Percentiles rank a stretch among this genome's conserved stretches.
phyloP scores from a whole-genome alignment of 2,797 vertebrate species.

The Cryptoblepharus egeriae region DNA sequence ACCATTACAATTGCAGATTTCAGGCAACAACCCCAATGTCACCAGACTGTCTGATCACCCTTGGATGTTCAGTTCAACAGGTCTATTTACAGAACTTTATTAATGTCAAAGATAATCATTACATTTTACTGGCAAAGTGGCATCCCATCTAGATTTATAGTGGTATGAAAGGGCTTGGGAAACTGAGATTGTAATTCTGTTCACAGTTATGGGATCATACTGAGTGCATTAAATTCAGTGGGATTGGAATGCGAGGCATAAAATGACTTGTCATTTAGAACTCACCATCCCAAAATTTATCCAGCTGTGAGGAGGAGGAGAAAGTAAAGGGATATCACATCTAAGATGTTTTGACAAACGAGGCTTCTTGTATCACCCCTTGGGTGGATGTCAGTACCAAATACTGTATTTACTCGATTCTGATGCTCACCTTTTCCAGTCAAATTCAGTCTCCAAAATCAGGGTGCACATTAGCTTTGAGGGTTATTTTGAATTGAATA shows the following conservation, averaged over 20 bases:
- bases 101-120: neutral
- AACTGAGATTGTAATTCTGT: neutral
- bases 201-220: neutral
- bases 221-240: neutral
- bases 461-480: too few species aligned
- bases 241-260: neutral
- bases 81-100: conserved; percentile 4
- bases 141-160: conserved; percentile 3
- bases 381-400: too few species aligned
- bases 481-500: too few species aligned
- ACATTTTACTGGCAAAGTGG: neutral
- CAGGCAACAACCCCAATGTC: neutral
- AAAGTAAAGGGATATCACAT: too few species aligned
- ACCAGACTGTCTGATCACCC: neutral
- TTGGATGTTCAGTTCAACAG: neutral
- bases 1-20: neutral
- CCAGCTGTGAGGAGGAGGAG: too few species aligned
- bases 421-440: too few species aligned
- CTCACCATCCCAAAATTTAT: too few species aligned
- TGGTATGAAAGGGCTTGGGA: neutral
- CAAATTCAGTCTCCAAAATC: too few species aligned
- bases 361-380: too few species aligned
- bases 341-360: too few species aligned
- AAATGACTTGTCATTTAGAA: too few species aligned
- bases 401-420: too few species aligned